Conservation (phyloP, 2,797 vertebrate species). For the Tarsius wallacei region DNA sequence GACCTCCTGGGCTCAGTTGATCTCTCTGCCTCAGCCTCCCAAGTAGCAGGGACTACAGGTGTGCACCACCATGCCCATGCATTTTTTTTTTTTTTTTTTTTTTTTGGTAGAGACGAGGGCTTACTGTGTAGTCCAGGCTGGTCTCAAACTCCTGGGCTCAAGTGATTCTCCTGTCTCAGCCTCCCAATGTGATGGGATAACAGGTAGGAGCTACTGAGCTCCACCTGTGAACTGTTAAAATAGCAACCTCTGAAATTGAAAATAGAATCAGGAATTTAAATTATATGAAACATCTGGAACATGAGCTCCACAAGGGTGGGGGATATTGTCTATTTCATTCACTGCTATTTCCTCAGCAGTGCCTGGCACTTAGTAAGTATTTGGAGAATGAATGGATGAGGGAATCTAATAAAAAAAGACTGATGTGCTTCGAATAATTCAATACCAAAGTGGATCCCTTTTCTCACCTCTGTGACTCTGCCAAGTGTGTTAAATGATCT, state of each 20-base stretch:
- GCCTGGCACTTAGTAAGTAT: neutral
- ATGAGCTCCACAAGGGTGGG: fast-evolving
- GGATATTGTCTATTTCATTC: neutral
- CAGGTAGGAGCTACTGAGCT: too few relatives aligned
- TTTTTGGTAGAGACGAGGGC: too few relatives aligned
- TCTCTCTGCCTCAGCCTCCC: too few relatives aligned
- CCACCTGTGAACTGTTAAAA: conserved; percentile 1
- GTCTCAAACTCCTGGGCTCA: too few relatives aligned
- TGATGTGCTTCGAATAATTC: neutral
- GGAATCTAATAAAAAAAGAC: neutral
- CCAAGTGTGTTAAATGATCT: neutral
- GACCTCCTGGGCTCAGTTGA: too few relatives aligned
- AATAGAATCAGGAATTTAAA: neutral
- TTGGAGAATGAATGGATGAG: neutral
- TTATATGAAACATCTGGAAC: neutral
- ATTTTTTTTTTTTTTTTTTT: too few relatives aligned
- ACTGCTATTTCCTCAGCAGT: neutral
- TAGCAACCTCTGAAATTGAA: neutral
- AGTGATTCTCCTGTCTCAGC: too few relatives aligned
- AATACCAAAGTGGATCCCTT: neutral
- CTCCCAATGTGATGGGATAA: too few relatives aligned
- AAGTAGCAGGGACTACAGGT: too few relatives aligned
- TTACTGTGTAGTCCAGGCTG: too few relatives aligned
- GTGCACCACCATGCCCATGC: too few relatives aligned
- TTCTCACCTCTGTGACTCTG: neutral